These are phyloP conservation scores for Phycodurus eques DNA, from an alignment of 2,113 vertebrate species.

Conservation along the genomic window DNA sequence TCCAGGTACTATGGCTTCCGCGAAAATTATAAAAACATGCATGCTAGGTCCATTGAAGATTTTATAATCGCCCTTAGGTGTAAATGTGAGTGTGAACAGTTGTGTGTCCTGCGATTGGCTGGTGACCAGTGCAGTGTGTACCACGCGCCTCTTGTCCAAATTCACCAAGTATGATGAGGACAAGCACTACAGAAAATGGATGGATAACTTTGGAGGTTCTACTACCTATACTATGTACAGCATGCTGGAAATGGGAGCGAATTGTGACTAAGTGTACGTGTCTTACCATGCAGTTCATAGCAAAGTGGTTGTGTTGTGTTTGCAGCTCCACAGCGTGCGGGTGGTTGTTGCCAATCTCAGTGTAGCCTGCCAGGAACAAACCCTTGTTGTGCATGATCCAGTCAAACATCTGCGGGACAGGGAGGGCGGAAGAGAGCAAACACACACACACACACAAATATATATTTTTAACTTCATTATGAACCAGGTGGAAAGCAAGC, in stretches of 20 bases:
- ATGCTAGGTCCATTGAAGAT: too few species aligned
- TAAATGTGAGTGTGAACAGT: too few species aligned
- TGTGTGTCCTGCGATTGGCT: too few species aligned
- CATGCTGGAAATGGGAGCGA: background rate
- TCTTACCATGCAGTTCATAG: slow-evolving; percentile 99
- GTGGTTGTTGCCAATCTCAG: slow-evolving; percentile 96
- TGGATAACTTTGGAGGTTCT: background rate
- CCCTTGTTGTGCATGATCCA: slow-evolving; percentile 99
- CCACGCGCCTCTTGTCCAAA: too few species aligned
- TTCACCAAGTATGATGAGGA: too few species aligned
- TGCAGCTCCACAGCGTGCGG: slow-evolving; percentile 95
- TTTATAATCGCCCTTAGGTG: too few species aligned
- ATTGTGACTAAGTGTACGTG: background rate
- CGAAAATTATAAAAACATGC: too few species aligned
- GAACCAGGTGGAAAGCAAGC: slow-evolving; percentile 7
- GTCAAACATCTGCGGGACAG: slow-evolving; percentile 90
- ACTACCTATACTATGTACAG: background rate
- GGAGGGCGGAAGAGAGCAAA: slow-evolving; percentile 21
- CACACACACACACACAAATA: background rate
- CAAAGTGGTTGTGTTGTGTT: slow-evolving; percentile 99
- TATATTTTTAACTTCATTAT: slow-evolving; percentile 1
- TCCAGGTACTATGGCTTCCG: too few species aligned
- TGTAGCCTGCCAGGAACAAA: slow-evolving; percentile 97
- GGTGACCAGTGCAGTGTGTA: too few species aligned
- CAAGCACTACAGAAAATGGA: background rate